Evolutionary conservation across 2,888 invertebrate genomes (phyloP), one percentile per base, ranked within the genome.

Genomic region (Anoncus sp.): DNA sequence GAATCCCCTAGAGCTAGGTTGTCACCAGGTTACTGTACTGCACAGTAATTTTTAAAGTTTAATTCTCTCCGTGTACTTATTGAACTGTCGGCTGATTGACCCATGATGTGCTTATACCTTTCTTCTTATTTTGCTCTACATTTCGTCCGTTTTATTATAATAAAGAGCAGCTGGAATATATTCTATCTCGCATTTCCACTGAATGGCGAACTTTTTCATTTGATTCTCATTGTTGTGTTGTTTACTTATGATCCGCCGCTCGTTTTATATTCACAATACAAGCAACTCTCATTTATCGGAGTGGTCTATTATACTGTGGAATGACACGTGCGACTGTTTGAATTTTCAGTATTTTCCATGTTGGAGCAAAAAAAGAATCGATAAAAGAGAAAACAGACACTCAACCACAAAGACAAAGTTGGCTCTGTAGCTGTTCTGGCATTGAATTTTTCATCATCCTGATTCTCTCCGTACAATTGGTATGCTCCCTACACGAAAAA

Each of bases 301-400:
- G 53, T 14, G 7, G 5, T 53, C 4, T 9, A 24, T 24, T 53
- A n/a, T 53, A n/a, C 24, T 27, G 27, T 14, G 53, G 27, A 27
- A 27, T 53, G 27, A 53, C 53, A 24, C 20, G 49, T 49, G 45
- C 5, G 53, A 53, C 27, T n/a, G n/a, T 53, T 24, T 14, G 27
- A 53, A 27, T 27, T 53, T 27, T 24, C 24, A 20, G 51, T 20
- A 7, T 27, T 45, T 45, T 2, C n/a, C 2, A 12, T 22, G 4
- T 27, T 27, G 4, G n/a, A 27, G 14, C 14, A 53, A n/a, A 53
- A 53, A 51, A 51, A 14, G 27, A 27, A 14, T 24, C 53, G n/a
- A 27, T 24, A 24, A n/a, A 27, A 22, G 3, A n/a, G 12, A n/a
- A 14, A 53, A 24, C 14, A 53, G 24, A 16, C 3, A 5, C 9